phyloP scores from a whole-genome alignment of 1,140 invertebrate species.

The Drosophila kikkawai region DNA sequence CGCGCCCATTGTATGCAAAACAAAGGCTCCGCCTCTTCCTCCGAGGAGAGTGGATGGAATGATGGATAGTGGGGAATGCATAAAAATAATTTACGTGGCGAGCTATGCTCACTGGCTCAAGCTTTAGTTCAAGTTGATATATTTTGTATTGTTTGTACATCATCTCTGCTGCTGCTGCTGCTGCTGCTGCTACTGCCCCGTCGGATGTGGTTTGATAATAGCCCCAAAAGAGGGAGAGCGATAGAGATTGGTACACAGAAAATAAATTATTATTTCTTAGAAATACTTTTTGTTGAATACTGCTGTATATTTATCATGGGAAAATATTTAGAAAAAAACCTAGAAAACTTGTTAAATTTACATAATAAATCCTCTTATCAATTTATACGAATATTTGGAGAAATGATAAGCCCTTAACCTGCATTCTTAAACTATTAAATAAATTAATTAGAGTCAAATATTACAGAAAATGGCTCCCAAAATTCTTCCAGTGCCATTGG shows the following conservation, averaged over 20 bases:
- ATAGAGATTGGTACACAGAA: slow-evolving; percentile 13
- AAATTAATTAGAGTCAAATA: not conserved
- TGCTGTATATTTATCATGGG: not conserved
- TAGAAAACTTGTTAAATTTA: too few relatives aligned
- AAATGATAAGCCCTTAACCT: too few relatives aligned
- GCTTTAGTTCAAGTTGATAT: slow-evolving; percentile 77
- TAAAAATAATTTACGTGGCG: slow-evolving; percentile 50
- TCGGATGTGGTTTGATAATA: slow-evolving; percentile 81
- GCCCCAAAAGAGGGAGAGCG: slow-evolving; percentile 24
- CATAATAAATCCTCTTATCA: too few relatives aligned
- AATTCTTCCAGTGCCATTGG: not conserved
- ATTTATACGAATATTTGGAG: too few relatives aligned
- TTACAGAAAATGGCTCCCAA: too few relatives aligned
- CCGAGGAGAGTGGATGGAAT: slow-evolving; percentile 4
- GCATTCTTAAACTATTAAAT: too few relatives aligned
- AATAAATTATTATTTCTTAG: not conserved
- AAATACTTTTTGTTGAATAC: not conserved
- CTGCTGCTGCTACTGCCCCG: slow-evolving; percentile 45
- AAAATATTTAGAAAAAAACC: not conserved
- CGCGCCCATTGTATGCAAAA: slow-evolving; percentile 44
- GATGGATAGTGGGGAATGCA: slow-evolving; percentile 33
- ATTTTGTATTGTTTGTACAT: slow-evolving; percentile 70
- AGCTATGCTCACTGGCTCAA: slow-evolving; percentile 66
- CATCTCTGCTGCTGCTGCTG: slow-evolving; percentile 59
- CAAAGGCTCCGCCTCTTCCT: slow-evolving; percentile 41